Base-by-base conservation (phyloP, 2,888 invertebrate genomes). In the Palloptera scutellata region DNA sequence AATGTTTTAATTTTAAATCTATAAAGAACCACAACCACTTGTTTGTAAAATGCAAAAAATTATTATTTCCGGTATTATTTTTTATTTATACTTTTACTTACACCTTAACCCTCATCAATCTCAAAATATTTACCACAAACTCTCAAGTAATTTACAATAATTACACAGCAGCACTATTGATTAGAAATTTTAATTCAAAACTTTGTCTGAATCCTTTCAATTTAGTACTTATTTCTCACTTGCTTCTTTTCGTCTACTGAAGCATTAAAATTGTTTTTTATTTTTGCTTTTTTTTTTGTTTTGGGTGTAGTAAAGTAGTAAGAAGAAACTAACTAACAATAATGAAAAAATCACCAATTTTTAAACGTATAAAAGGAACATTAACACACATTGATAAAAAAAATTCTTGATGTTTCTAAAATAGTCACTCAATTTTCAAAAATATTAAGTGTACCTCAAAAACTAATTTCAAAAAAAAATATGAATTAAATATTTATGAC, bases 1-100 rank as follows among this genome's bases (percentile, higher is more conserved):
- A 53, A 60, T 48, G 6, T 55, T 57, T 30, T 30, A 2, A 6
- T 30, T 30, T 30, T 30, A 4, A 30, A 30, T 65, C 68, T 68
- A 75, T 72, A 71, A 73, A 83, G 82, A 82, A 83, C 83, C 85
- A 83, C 84, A 86, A 86, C 86, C 86, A 86, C 77, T 83, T 83
- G 77, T 79, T 70, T 71, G 69, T 70, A 71, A 65, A 70, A 70
- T 72, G 66, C 62, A 71, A 66, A 66, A 69, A 72, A 69, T 64
- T 8, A 40, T 61, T 60, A 30, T 60, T 43, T 13, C 54, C 54
- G 8, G 43, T 53, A n/a, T 51, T 63, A 43, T 19, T 64, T 17
- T 55, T 64, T 19, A 45, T 42, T 53, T 20, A 12, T 51, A 57
- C 41, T 58, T 40, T 58, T 41, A 58, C 54, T 51, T 59, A 42